Percentiles rank a stretch among this genome's conserved stretches.
These are phyloP conservation scores for Brachirus orientalis DNA, from an alignment of 2,113 vertebrate species.

Conservation along the genomic window DNA sequence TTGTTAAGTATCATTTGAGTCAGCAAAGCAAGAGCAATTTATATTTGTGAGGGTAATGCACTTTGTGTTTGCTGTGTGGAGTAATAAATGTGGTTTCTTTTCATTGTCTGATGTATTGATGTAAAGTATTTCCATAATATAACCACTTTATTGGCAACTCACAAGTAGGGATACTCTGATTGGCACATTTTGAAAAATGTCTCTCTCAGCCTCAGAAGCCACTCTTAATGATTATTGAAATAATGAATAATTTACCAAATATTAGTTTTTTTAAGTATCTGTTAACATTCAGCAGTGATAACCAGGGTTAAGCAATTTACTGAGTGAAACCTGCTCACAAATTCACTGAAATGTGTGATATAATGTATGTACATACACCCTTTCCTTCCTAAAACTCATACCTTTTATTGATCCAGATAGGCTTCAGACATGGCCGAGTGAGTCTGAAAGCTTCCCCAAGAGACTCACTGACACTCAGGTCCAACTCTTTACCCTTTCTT, in stretches of 20 bases:
- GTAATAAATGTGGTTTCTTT: conserved; percentile 10
- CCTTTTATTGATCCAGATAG: conserved; percentile 44
- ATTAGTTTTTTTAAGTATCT: conserved; percentile 24
- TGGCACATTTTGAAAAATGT: conserved; percentile 44
- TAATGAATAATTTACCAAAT: conserved; percentile 36
- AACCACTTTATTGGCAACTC: conserved; percentile 33
- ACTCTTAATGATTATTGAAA: conserved; percentile 40
- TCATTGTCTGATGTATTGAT: conserved; percentile 31
- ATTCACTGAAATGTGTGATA: not conserved
- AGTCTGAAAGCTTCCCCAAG: conserved; percentile 39
- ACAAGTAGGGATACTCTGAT: conserved; percentile 38
- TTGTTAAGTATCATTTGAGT: conserved; percentile 10
- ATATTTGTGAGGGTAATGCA: conserved; percentile 3
- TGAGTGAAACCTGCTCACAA: conserved; percentile 8
- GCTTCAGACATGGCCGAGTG: conserved; percentile 37
- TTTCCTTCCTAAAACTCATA: conserved; percentile 15
- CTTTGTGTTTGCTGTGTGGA: not conserved
- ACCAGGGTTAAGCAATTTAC: conserved; percentile 12
- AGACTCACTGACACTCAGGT: conserved; percentile 44
- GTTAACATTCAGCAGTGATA: conserved; percentile 48
- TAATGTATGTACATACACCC: not conserved
- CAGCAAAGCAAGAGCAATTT: conserved; percentile 14
- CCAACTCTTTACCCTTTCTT: conserved; percentile 36
- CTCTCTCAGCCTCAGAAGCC: conserved; percentile 30
- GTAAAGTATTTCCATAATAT: conserved; percentile 42